phyloP scores from a whole-genome alignment of 2,888 invertebrate species.

The Hemicrepidius hirtus region DNA sequence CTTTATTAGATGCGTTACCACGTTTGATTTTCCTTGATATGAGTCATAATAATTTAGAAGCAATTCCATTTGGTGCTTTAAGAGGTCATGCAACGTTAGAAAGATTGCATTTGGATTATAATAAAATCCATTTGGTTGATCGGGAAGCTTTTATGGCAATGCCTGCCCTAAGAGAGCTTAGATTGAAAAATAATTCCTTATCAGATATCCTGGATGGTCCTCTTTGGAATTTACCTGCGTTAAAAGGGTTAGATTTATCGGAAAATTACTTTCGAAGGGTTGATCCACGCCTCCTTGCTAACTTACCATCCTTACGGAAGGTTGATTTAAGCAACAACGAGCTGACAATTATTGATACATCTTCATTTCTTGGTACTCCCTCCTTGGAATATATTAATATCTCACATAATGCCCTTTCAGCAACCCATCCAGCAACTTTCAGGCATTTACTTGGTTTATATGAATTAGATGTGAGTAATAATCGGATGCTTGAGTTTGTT shows the following conservation, averaged over 20 bases:
- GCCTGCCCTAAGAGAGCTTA: constrained; percentile 87
- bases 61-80: constrained; percentile 85
- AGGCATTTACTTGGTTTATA: constrained; percentile 83
- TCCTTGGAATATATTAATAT: constrained; percentile 87
- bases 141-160: constrained; percentile 88
- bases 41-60: constrained; percentile 84
- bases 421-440: constrained; percentile 85
- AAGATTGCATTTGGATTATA: constrained; percentile 87
- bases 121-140: constrained; percentile 83
- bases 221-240: constrained; percentile 88
- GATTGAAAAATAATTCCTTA: constrained; percentile 88
- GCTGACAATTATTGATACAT: constrained; percentile 81
- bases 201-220: constrained; percentile 83
- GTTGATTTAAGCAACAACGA: constrained; percentile 86
- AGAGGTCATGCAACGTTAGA: constrained; percentile 88
- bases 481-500: constrained; percentile 83
- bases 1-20: constrained; percentile 85
- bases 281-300: constrained; percentile 82
- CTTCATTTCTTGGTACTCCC: constrained; percentile 82
- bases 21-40: constrained; percentile 85
- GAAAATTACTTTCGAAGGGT: constrained; percentile 83
- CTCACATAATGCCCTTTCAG: constrained; percentile 82
- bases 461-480: constrained; percentile 85
- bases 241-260: constrained; percentile 89
- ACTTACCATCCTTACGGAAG: constrained; percentile 84